Conservation (phyloP, 2,888 invertebrate genomes). For the Thymelicus lineola region DNA sequence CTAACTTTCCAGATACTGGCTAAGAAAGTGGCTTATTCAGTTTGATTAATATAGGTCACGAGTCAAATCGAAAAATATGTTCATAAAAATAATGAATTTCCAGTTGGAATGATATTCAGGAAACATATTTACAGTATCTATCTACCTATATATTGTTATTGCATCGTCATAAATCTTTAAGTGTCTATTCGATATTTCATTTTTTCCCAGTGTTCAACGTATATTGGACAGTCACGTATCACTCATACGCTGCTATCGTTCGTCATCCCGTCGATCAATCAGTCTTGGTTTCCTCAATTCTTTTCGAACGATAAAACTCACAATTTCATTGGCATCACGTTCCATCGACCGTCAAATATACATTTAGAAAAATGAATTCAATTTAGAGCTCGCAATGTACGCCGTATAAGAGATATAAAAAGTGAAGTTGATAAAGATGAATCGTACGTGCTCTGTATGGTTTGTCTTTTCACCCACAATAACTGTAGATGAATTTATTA, state of each 20-base stretch:
- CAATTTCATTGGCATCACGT: background rate
- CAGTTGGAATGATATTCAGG: too few relatives aligned
- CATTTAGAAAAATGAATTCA: background rate
- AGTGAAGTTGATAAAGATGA: background rate
- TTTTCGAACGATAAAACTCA: constrained; percentile 5
- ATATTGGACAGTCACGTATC: constrained; percentile 25
- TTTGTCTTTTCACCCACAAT: background rate
- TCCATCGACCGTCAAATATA: background rate
- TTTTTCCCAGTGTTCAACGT: constrained; percentile 14
- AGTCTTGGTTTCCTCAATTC: constrained; percentile 11
- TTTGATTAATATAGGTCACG: too few relatives aligned
- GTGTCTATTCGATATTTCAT: background rate
- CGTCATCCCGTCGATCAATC: constrained; percentile 28
- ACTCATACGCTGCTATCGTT: constrained; percentile 22
- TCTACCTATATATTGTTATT: too few relatives aligned
- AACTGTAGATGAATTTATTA: too few relatives aligned
- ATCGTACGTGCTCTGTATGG: background rate
- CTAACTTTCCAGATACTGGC: too few relatives aligned
- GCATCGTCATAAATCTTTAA: background rate
- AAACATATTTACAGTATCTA: too few relatives aligned
- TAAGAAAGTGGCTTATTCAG: too few relatives aligned
- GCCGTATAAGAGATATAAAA: background rate
- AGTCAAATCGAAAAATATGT: too few relatives aligned
- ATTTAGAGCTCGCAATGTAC: background rate
- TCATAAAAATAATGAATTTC: too few relatives aligned